A percentile compares a stretch with the other conserved stretches of the same genome.
phyloP scores from a whole-genome alignment of 2,888 invertebrate genomes.

The Heliconius charithonia region DNA sequence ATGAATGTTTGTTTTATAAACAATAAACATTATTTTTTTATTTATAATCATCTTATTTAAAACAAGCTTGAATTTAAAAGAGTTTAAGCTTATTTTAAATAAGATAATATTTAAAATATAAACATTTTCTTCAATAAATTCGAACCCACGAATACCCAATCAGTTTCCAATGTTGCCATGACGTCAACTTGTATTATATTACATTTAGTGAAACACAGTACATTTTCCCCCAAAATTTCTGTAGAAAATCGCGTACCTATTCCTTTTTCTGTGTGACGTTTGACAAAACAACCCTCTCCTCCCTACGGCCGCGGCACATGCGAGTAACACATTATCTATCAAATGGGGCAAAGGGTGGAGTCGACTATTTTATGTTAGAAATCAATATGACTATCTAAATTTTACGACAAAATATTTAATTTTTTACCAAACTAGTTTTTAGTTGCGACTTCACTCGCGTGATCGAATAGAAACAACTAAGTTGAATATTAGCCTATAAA shows the following conservation, averaged over 20 bases:
- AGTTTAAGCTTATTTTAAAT: too few relatives aligned
- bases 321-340: constrained; percentile 81
- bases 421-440: too few relatives aligned
- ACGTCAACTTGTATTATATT: neutral
- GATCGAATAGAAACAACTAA: too few relatives aligned
- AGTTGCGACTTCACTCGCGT: too few relatives aligned
- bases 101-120: neutral
- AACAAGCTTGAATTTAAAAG: too few relatives aligned
- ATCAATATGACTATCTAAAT: constrained; percentile 6
- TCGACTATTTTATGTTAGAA: constrained; percentile 42
- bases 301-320: constrained; percentile 65
- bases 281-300: constrained; percentile 77
- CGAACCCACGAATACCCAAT: neutral
- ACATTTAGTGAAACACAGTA: constrained; percentile 5
- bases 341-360: constrained; percentile 64
- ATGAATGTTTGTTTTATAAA: too few relatives aligned
- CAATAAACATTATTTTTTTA: too few relatives aligned
- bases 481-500: too few relatives aligned
- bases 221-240: constrained; percentile 34
- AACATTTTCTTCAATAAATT: neutral
- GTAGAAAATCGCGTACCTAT: constrained; percentile 50
- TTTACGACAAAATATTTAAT: neutral
- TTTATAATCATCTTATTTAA: too few relatives aligned
- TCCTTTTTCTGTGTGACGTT: constrained; percentile 69
- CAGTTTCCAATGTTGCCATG: neutral